These are phyloP conservation scores for Danio aesculapii DNA, from an alignment of 2,797 vertebrate genomes.

Conservation along the genomic window DNA sequence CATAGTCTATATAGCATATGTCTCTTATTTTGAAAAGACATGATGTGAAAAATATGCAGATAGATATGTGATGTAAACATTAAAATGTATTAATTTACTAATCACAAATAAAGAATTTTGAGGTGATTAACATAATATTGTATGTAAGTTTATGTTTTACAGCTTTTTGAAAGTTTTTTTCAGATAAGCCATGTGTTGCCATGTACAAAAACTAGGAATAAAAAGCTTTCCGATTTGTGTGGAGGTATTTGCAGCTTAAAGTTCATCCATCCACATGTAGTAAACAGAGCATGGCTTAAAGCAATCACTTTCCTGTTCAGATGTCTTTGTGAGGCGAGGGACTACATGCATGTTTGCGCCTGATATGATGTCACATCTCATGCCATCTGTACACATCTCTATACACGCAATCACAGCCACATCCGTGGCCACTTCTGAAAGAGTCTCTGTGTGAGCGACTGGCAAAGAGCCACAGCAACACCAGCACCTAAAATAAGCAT, in stretches of 20 bases:
- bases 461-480: background rate
- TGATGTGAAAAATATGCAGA: no score
- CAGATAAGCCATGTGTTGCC: no score
- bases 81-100: no score
- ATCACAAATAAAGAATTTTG: no score
- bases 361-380: slow-evolving; percentile 2
- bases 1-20: no score
- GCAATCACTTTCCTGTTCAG: background rate
- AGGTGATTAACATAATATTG: no score
- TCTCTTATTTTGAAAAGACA: no score
- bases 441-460: background rate
- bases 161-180: no score
- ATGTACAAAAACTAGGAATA: background rate
- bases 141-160: no score
- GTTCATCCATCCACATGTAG: slow-evolving; percentile 1
- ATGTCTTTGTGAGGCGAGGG: slow-evolving; percentile 1
- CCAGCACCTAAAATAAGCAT: slow-evolving; percentile 14
- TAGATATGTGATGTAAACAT: no score
- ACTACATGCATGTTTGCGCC: slow-evolving; percentile 16
- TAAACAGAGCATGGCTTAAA: slow-evolving; percentile 37
- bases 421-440: background rate
- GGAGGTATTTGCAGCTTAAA: background rate
- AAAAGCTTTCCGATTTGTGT: background rate
- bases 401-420: background rate
- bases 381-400: background rate